Conservation (phyloP, 2,797 vertebrate genomes). For the Hylomyscus alleni region DNA sequence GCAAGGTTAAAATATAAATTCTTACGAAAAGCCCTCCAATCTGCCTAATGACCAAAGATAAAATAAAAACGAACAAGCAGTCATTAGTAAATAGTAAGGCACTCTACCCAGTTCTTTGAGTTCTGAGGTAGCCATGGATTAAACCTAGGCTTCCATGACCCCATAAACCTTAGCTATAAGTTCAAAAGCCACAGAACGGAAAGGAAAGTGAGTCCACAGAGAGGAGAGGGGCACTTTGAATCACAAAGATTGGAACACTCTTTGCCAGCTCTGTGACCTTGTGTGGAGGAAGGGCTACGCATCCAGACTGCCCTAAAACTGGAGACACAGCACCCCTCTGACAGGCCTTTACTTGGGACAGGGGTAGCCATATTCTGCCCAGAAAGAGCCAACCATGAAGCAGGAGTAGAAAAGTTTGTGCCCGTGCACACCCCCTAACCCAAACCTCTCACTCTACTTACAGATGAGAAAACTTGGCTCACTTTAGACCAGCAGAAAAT, state of each 20-base stretch:
- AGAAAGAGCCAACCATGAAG: neutral
- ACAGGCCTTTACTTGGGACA: neutral
- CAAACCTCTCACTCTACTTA: neutral
- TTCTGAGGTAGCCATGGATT: neutral
- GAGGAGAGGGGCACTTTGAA: neutral
- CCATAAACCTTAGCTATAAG: no score
- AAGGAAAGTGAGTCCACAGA: neutral
- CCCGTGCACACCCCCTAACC: neutral
- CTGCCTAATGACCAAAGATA: neutral
- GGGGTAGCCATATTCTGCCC: neutral
- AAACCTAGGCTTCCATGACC: neutral
- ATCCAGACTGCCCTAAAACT: neutral
- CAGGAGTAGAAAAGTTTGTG: no score
- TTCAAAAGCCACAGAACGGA: neutral
- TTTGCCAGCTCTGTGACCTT: neutral
- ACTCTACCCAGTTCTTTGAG: neutral
- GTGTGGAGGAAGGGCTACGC: neutral
- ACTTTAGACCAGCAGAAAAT: neutral
- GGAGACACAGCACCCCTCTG: neutral
- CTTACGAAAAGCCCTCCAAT: slow-evolving; percentile 4
- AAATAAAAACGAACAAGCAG: neutral
- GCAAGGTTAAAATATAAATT: slow-evolving; percentile 25
- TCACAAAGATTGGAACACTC: neutral
- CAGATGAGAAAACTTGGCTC: neutral
- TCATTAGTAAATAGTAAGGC: slow-evolving; percentile 3